A percentile compares a stretch with the other conserved stretches of the same genome.
These are phyloP conservation scores for Burhinus bistriatus DNA, from an alignment of 2,113 vertebrate genomes.

Conservation along the genomic window DNA sequence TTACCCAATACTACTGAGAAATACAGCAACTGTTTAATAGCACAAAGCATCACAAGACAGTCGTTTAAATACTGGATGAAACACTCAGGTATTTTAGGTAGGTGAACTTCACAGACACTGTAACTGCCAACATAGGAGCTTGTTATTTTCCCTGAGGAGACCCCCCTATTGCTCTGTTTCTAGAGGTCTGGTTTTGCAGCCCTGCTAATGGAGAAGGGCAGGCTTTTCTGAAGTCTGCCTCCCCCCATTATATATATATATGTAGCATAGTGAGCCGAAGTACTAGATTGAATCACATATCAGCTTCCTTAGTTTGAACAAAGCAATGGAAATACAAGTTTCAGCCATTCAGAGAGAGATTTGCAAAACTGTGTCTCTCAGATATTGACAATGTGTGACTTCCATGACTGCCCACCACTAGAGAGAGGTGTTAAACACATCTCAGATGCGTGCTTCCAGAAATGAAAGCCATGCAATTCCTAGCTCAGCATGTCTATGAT, in stretches of 20 bases:
- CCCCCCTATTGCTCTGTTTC: not conserved
- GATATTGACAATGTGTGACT: not conserved
- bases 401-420: not conserved
- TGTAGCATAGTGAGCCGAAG: not conserved
- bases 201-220: not conserved
- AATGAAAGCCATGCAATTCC: not conserved
- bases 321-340: not conserved
- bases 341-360: not conserved
- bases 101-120: not conserved
- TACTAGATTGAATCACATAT: fast-evolving
- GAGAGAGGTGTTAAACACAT: not conserved
- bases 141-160: not conserved
- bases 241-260: not conserved
- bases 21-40: not conserved
- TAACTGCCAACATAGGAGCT: not conserved
- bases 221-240: not conserved
- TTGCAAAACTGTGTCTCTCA: not conserved
- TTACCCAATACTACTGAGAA: not conserved
- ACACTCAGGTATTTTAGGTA: not conserved
- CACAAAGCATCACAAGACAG: not conserved
- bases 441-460: not conserved
- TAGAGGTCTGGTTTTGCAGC: not conserved
- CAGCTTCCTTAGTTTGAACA: not conserved
- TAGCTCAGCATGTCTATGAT: not conserved
- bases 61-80: not conserved